These are phyloP conservation scores for Cydia fagiglandana DNA, from an alignment of 1,140 invertebrate genomes.

Conservation along the genomic window DNA sequence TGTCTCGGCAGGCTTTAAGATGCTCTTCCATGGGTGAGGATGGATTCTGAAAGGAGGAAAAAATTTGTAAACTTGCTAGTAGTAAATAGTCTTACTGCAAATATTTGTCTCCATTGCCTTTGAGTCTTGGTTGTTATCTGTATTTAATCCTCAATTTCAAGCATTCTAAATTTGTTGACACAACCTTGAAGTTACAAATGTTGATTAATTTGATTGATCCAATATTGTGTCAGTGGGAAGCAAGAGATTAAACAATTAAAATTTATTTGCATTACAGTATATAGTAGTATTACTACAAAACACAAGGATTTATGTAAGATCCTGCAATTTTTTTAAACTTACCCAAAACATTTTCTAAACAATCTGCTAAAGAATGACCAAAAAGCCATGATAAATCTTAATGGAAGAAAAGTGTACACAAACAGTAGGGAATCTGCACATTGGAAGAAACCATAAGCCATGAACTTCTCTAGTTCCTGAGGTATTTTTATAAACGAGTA, in stretches of 20 bases:
- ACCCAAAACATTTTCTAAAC: slow-evolving; percentile 86
- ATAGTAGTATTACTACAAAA: too few species aligned
- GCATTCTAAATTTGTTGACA: too few species aligned
- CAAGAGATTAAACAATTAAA: too few species aligned
- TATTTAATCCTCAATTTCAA: too few species aligned
- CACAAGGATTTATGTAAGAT: too few species aligned
- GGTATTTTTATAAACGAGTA: slow-evolving; percentile 99
- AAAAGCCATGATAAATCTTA: slow-evolving; percentile 93
- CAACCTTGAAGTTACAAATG: too few species aligned
- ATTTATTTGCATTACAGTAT: too few species aligned
- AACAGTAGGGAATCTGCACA: slow-evolving; percentile 99
- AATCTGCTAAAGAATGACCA: slow-evolving; percentile 88
- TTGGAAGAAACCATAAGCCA: slow-evolving; percentile 97
- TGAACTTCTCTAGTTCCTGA: slow-evolving; percentile 94
- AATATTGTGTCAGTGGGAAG: too few species aligned
- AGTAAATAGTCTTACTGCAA: too few species aligned
- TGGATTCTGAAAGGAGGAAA: slow-evolving; percentile 54
- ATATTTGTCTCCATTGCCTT: too few species aligned
- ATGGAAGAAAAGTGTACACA: slow-evolving; percentile 97
- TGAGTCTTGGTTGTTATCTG: too few species aligned
- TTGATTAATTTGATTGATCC: too few species aligned
- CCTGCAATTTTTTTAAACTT: slow-evolving; percentile 47
- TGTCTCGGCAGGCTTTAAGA: slow-evolving; percentile 94
- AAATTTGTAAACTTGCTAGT: background rate
- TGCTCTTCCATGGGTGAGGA: slow-evolving; percentile 67